Percentiles rank a stretch among this genome's conserved stretches.
These are phyloP conservation scores for Lacerta viridis DNA, from an alignment of 2,797 vertebrate species.

Conservation along the genomic window DNA sequence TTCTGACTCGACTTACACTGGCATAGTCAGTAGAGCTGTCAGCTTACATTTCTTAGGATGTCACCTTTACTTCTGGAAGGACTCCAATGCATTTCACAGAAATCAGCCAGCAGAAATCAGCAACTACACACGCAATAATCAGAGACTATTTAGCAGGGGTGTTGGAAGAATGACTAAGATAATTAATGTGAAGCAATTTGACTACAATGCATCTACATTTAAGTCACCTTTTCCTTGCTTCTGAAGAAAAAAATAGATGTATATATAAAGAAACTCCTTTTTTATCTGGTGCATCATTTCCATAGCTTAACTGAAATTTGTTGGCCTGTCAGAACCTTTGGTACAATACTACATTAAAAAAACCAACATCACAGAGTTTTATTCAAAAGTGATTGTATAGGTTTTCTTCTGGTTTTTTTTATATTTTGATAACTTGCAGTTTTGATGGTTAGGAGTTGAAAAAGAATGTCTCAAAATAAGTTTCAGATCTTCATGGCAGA, in stretches of 20 bases:
- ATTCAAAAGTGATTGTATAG: neutral
- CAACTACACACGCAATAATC: neutral
- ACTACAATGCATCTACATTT: neutral
- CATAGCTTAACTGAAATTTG: neutral
- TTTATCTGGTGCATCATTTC: too few species aligned
- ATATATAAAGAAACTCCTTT: neutral
- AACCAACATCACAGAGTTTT: neutral
- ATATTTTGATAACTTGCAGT: neutral
- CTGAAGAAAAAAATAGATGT: neutral
- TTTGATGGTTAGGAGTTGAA: neutral
- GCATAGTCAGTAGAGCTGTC: neutral
- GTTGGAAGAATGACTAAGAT: neutral
- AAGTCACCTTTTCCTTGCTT: neutral
- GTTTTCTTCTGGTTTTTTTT: neutral
- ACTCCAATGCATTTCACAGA: neutral
- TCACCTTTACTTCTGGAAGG: neutral
- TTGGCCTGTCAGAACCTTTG: neutral
- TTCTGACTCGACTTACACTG: neutral
- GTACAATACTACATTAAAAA: too few species aligned
- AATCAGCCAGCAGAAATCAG: neutral
- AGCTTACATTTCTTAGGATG: neutral
- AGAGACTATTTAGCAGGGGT: neutral
- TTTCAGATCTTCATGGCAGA: neutral
- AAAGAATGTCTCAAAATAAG: neutral
- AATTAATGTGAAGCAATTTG: neutral